These are phyloP conservation scores for Acanthosoma haemorrhoidale DNA, from an alignment of 2,888 invertebrate species.

Conservation along the genomic window DNA sequence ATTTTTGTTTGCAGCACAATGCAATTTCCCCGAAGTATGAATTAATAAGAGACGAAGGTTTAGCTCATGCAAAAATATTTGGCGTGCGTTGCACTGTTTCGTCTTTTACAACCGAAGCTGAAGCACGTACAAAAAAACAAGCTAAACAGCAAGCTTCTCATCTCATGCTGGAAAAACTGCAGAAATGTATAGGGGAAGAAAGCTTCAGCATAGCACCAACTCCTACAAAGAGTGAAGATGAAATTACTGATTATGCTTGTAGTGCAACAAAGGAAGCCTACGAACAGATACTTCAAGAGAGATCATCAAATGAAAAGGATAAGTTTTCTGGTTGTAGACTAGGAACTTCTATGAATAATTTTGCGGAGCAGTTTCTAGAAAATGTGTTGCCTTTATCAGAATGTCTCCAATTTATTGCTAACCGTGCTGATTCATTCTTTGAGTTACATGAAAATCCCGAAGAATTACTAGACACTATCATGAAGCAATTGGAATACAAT, in stretches of 20 bases:
- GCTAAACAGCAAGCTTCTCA: slow-evolving; percentile 59
- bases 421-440: background rate
- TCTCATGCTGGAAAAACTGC: slow-evolving; percentile 39
- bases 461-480: background rate
- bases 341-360: background rate
- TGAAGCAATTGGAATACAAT: background rate
- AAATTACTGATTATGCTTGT: background rate
- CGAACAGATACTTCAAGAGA: background rate
- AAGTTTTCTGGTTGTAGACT: background rate
- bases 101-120: slow-evolving; percentile 52
- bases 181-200: slow-evolving; percentile 28
- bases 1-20: slow-evolving; percentile 47
- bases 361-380: background rate
- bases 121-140: slow-evolving; percentile 58
- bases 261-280: background rate
- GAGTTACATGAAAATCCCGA: background rate
- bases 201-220: background rate
- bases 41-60: slow-evolving; percentile 59
- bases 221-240: background rate
- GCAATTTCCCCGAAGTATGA: slow-evolving; percentile 53
- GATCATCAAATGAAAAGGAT: background rate
- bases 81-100: slow-evolving; percentile 55
- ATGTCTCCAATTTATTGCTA: background rate
- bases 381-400: background rate
- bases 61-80: slow-evolving; percentile 61